A percentile compares a stretch with the other conserved stretches of the same genome.
Conservation (phyloP, 2,113 vertebrate genomes). For the Cinclus mexicanus region DNA sequence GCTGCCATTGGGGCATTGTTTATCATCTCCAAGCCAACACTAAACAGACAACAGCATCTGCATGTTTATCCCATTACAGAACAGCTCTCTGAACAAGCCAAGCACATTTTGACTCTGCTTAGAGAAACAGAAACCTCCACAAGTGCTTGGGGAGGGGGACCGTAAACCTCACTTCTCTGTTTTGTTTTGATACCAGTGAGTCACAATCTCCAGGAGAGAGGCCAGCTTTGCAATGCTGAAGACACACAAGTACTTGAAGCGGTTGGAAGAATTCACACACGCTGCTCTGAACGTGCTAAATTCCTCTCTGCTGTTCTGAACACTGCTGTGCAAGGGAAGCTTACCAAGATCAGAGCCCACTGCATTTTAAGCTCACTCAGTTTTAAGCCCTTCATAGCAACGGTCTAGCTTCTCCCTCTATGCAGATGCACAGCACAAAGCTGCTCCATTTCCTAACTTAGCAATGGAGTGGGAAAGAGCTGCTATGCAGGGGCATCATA, state of each 20-base stretch:
- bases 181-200: slow-evolving; percentile 53
- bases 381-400: not conserved
- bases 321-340: not conserved
- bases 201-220: slow-evolving; percentile 47
- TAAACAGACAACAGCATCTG: slow-evolving; percentile 52
- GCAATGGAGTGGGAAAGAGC: not conserved
- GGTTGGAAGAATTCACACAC: not conserved
- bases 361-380: not conserved
- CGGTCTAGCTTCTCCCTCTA: fast-evolving
- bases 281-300: not conserved
- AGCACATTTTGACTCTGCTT: slow-evolving; percentile 41
- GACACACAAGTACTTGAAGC: not conserved
- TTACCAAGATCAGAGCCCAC: not conserved
- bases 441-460: not conserved
- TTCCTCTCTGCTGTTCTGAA: not conserved
- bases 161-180: slow-evolving; percentile 9
- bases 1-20: slow-evolving; percentile 34
- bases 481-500: not conserved
- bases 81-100: slow-evolving; percentile 1
- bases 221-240: slow-evolving; percentile 13
- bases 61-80: slow-evolving; percentile 52
- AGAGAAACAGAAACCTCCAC: slow-evolving; percentile 42
- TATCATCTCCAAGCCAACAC: slow-evolving; percentile 22
- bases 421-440: not conserved
- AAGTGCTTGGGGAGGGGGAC: not conserved